A percentile compares a stretch with the other conserved stretches of the same genome.
phyloP scores from a whole-genome alignment of 2,888 invertebrate genomes.

The Acrobeloides nanus region DNA sequence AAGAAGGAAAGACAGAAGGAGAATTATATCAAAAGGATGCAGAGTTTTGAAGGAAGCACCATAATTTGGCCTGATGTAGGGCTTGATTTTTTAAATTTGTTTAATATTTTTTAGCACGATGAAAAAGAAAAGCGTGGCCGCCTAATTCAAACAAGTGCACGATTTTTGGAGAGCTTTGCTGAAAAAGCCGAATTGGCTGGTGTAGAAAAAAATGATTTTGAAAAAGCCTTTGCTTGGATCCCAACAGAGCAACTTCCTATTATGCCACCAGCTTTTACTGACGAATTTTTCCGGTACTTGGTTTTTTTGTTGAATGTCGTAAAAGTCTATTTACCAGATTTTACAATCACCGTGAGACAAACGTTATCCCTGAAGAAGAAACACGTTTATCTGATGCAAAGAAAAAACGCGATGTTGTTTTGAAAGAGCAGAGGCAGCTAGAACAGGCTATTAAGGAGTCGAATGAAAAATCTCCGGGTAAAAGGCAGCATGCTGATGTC shows the following conservation, averaged over 20 bases:
- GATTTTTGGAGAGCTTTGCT: slow-evolving; percentile 20
- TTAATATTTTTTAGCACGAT: slow-evolving; percentile 11
- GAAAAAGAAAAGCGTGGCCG: slow-evolving; percentile 16
- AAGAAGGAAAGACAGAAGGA: slow-evolving; percentile 17
- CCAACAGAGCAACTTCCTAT: slow-evolving; percentile 11
- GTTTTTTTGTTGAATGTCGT: slow-evolving; percentile 10
- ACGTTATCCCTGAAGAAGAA: slow-evolving; percentile 28
- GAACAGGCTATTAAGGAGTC: no score
- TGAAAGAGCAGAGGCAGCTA: no score
- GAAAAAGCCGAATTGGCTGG: slow-evolving; percentile 27
- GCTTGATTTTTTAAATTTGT: neutral
- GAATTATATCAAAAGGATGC: slow-evolving; percentile 12
- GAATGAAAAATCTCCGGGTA: no score
- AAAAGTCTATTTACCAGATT: slow-evolving; percentile 25
- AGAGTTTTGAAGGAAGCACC: slow-evolving; percentile 17
- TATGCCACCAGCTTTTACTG: slow-evolving; percentile 83
- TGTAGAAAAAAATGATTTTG: slow-evolving; percentile 19
- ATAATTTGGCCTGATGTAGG: slow-evolving; percentile 22
- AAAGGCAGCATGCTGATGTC: no score
- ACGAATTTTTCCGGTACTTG: slow-evolving; percentile 76
- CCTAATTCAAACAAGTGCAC: slow-evolving; percentile 19
- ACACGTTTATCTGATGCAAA: slow-evolving; percentile 18
- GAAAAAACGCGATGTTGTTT: no score
- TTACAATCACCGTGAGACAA: slow-evolving; percentile 31
- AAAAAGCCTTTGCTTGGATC: slow-evolving; percentile 14